Percentiles rank a stretch among this genome's conserved stretches.
phyloP scores from a whole-genome alignment of 2,113 vertebrate species.

The Poeciliopsis retropinna region DNA sequence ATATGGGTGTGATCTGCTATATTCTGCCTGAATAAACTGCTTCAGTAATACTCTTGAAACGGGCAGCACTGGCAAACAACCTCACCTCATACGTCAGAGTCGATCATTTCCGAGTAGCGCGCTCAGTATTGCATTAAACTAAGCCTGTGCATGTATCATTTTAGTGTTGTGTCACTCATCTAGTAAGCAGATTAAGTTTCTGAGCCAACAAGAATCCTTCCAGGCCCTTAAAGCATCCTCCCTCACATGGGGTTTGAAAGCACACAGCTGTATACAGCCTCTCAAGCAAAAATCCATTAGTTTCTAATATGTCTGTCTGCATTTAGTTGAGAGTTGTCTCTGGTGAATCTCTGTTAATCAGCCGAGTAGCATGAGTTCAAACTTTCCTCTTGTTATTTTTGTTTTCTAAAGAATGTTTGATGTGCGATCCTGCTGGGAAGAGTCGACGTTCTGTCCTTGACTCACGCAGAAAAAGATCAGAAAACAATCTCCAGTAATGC shows the following conservation, averaged over 20 bases:
- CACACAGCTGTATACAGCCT: no score
- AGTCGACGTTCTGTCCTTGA: conserved; percentile 29
- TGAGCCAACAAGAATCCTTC: background rate
- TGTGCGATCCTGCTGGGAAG: conserved; percentile 21
- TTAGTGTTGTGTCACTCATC: no score
- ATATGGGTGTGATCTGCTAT: no score
- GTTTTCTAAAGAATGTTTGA: conserved; percentile 30
- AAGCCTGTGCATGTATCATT: no score
- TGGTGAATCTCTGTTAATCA: background rate
- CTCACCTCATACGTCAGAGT: no score
- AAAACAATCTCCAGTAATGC: conserved; percentile 22
- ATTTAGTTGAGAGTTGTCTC: background rate
- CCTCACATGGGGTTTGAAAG: no score
- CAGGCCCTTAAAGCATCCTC: background rate
- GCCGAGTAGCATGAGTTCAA: background rate
- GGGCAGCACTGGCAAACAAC: no score
- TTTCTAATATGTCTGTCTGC: background rate
- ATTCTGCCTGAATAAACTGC: no score
- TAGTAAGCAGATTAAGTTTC: no score
- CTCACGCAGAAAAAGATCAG: conserved; percentile 16
- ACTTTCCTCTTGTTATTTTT: conserved; percentile 27
- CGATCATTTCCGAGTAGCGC: no score
- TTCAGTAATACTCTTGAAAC: no score
- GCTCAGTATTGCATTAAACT: no score
- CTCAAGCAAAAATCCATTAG: background rate